These are phyloP conservation scores for Drosophila tropicalis DNA, from an alignment of 1,140 invertebrate genomes.

Conservation along the genomic window DNA sequence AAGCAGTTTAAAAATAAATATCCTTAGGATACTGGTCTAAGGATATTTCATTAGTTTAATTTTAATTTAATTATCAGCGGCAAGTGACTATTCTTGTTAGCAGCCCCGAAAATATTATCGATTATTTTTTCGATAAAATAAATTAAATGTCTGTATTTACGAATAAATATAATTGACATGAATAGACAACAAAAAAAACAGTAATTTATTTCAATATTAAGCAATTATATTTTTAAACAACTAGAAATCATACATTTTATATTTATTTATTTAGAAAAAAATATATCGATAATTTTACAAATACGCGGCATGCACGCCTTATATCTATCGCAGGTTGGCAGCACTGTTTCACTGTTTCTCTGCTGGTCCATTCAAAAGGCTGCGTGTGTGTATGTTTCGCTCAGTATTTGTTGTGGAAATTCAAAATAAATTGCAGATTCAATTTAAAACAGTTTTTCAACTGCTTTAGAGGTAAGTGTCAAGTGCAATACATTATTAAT, in stretches of 20 bases:
- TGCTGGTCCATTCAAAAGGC: slow-evolving; percentile 57
- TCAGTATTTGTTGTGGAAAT: slow-evolving; percentile 35
- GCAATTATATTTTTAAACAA: background rate
- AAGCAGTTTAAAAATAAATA: background rate
- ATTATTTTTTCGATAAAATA: background rate
- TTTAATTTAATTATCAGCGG: background rate
- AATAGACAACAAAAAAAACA: background rate
- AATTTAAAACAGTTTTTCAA: background rate
- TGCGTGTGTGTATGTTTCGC: slow-evolving; percentile 42
- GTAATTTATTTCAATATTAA: background rate
- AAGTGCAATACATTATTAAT: background rate
- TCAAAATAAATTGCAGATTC: slow-evolving; percentile 31
- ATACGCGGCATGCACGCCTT: slow-evolving; percentile 44
- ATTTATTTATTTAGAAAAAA: background rate
- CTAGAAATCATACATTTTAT: background rate
- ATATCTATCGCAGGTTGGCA: slow-evolving; percentile 38
- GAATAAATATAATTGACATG: no score
- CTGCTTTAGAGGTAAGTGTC: slow-evolving; percentile 1
- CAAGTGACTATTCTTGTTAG: background rate
- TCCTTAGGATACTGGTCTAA: background rate
- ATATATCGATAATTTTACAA: slow-evolving; percentile 21
- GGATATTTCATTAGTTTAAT: background rate
- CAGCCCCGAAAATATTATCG: background rate
- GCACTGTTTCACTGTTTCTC: slow-evolving; percentile 28
- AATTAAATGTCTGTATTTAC: no score